Base-by-base conservation (phyloP, 1,140 invertebrate species). In the Drosophila aff. region DNA sequence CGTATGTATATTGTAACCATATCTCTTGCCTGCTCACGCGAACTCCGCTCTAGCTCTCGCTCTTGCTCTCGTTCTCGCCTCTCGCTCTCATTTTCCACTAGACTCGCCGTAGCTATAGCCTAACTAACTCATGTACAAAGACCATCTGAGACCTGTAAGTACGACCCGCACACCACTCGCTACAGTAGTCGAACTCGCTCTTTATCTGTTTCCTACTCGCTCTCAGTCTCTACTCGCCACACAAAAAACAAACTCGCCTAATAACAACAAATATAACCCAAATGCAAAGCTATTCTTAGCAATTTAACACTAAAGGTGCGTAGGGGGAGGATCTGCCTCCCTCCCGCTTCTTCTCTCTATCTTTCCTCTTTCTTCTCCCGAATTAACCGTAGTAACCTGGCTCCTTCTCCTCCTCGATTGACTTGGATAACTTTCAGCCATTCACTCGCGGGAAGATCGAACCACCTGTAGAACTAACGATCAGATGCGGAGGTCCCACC, bases 111-210 rank as follows among this genome's bases (percentile, higher is more conserved):
- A 85, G 82, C 50, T 62, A 53, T 79, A 72, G 66, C 31, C 68
- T 64, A 68, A 80, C 46, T 21, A 73, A 73, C 69, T 74, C 64
- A 78, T 84, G 79, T 85, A 82, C 53, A 85, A 85, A 82, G 61
- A 72, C 82, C 69, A 69, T 87, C 73, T 79, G 50, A 67, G 66
- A 87, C 49, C 58, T 86, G 57, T 82, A 76, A 82, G 79, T 86
- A 82, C 61, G 76, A 44, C 41, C 38, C 62, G 58, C 66, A 63
- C 64, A 71, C 58, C 64, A 77, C 64, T 72, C 43, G 65, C 53
- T 63, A 78, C 58, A 38, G 81, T 84, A 84, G 81, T 73, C 40
- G 65, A 26, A 47, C 33, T 75, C 60, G 47, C 40, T 67, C 31
- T 73, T 55, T 76, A 40, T 71, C 43, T 46, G 33, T 64, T 36